phyloP scores from a whole-genome alignment of 2,797 vertebrate species.

The Micromesistius poutassou region DNA sequence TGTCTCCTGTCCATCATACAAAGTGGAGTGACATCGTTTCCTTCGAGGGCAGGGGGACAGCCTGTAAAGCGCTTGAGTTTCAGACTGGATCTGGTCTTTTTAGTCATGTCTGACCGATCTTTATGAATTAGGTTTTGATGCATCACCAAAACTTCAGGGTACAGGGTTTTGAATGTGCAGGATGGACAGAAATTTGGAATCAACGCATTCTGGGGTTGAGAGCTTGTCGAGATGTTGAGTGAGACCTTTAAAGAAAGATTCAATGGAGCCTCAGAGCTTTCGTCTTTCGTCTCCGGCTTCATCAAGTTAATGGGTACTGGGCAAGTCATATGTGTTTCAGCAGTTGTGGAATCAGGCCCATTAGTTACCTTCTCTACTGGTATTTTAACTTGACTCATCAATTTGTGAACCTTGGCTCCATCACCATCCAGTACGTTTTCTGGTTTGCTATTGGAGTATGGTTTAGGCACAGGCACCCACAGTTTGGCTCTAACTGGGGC shows the following conservation, averaged over 20 bases:
- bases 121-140: constrained; percentile 88
- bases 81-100: constrained; percentile 42
- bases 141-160: constrained; percentile 90
- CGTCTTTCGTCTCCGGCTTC: constrained; percentile 58
- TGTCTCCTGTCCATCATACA: constrained; percentile 47
- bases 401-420: constrained; percentile 28
- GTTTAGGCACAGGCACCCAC: constrained; percentile 49
- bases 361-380: constrained; percentile 51
- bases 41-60: constrained; percentile 88
- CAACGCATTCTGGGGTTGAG: constrained; percentile 64
- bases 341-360: constrained; percentile 33
- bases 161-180: constrained; percentile 86
- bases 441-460: constrained; percentile 44
- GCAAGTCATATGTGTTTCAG: constrained; percentile 28
- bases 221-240: constrained; percentile 60
- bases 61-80: constrained; percentile 79
- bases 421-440: constrained; percentile 31
- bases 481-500: constrained; percentile 69
- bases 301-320: constrained; percentile 51
- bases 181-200: constrained; percentile 75
- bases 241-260: constrained; percentile 79
- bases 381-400: constrained; percentile 45
- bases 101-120: constrained; percentile 69
- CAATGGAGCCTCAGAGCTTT: constrained; percentile 75
- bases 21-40: constrained; percentile 84